A percentile compares a stretch with the other conserved stretches of the same genome.
Conservation (phyloP, 2,797 vertebrate species). For the Pseudochirops corinnae region DNA sequence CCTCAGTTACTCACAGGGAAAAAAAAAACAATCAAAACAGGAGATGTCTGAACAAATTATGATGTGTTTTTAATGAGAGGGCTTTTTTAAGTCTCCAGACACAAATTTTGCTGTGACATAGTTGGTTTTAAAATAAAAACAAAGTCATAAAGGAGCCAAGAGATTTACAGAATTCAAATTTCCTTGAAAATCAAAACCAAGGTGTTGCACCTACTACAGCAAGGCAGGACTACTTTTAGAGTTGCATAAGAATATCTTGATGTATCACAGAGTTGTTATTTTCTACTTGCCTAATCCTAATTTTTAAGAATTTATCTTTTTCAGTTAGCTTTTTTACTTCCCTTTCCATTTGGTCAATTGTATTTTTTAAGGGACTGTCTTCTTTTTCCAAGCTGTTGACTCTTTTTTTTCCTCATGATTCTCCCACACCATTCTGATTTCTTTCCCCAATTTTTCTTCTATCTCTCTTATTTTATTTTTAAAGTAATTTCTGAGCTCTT, state of each 20-base stretch:
- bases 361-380: background rate
- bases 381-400: background rate
- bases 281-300: background rate
- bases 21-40: background rate
- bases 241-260: background rate
- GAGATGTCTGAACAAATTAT: background rate
- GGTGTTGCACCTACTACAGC: background rate
- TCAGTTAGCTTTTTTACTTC: background rate
- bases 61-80: background rate
- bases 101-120: background rate
- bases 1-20: background rate
- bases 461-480: background rate
- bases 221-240: background rate
- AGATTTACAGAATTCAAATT: background rate
- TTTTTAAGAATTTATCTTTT: background rate
- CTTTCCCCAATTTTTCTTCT: background rate
- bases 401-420: background rate
- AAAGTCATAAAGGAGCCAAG: background rate
- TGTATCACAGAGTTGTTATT: background rate
- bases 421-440: background rate
- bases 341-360: background rate
- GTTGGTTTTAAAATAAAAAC: background rate
- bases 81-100: background rate
- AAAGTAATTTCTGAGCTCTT: background rate
- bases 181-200: conserved; percentile 3